phyloP scores from a whole-genome alignment of 2,888 invertebrate species.

The Ochropleura plecta region DNA sequence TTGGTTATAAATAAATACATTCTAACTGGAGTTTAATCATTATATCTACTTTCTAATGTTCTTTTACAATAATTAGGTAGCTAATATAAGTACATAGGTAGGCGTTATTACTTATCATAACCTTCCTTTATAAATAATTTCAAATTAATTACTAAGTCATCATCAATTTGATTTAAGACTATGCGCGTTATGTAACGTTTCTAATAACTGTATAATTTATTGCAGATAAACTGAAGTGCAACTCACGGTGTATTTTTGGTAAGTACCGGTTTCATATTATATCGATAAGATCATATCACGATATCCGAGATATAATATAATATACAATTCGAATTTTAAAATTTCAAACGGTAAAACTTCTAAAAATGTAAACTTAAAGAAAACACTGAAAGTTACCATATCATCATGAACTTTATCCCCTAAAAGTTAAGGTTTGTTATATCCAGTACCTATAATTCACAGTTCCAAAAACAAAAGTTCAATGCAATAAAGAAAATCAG shows the following conservation, averaged over 20 bases:
- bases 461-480: not conserved
- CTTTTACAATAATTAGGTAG: not conserved
- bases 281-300: not conserved
- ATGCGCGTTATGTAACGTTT: not conserved
- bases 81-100: not conserved
- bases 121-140: not conserved
- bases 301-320: no score
- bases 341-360: not conserved
- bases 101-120: not conserved
- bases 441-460: no score
- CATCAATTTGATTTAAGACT: not conserved
- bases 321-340: no score
- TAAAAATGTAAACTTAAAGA: not conserved
- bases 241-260: constrained; percentile 35
- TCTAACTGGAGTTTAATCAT: not conserved
- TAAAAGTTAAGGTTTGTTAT: no score
- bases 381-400: not conserved
- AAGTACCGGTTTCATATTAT: constrained; percentile 26
- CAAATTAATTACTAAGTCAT: constrained; percentile 1
- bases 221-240: constrained; percentile 48
- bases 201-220: constrained; percentile 45
- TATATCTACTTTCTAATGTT: not conserved
- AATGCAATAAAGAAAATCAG: constrained; percentile 1
- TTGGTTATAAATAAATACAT: not conserved
- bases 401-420: not conserved